Percentiles rank a stretch among this genome's conserved stretches.
Evolutionary conservation across 2,113 vertebrate species (phyloP).

Genomic region (Pleuronectes platessa): DNA sequence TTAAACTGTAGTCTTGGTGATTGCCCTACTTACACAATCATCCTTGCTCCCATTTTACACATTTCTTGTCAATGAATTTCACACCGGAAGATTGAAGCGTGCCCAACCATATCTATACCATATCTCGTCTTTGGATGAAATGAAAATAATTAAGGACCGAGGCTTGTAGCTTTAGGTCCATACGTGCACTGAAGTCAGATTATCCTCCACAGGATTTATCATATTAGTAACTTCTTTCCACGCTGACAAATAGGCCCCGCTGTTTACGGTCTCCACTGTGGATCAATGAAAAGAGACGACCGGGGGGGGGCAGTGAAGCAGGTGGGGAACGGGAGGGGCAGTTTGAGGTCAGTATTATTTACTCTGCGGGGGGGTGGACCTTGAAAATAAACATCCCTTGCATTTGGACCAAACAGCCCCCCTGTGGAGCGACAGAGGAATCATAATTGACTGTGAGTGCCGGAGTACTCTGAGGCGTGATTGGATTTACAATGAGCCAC

Average conservation of each 20-base stretch:
- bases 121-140: too few relatives aligned
- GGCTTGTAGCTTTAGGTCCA: neutral
- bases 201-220: conserved; percentile 10
- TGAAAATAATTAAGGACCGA: neutral
- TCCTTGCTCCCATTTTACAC: too few relatives aligned
- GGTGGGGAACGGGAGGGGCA: neutral
- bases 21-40: too few relatives aligned
- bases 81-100: too few relatives aligned
- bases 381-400: conserved; percentile 54
- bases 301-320: neutral
- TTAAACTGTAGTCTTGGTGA: neutral
- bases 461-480: conserved; percentile 33
- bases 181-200: conserved; percentile 10
- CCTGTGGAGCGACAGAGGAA: conserved; percentile 18
- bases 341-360: conserved; percentile 16
- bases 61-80: too few relatives aligned
- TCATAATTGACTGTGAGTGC: conserved; percentile 49
- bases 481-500: conserved; percentile 45
- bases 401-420: conserved; percentile 39
- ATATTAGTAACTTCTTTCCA: conserved; percentile 10
- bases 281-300: conserved; percentile 25
- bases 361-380: conserved; percentile 34
- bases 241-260: neutral
- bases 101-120: too few relatives aligned
- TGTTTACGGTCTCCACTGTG: conserved; percentile 23